These are phyloP conservation scores for Turdus rufiventris DNA, from an alignment of 2,113 vertebrate species.

Conservation along the genomic window DNA sequence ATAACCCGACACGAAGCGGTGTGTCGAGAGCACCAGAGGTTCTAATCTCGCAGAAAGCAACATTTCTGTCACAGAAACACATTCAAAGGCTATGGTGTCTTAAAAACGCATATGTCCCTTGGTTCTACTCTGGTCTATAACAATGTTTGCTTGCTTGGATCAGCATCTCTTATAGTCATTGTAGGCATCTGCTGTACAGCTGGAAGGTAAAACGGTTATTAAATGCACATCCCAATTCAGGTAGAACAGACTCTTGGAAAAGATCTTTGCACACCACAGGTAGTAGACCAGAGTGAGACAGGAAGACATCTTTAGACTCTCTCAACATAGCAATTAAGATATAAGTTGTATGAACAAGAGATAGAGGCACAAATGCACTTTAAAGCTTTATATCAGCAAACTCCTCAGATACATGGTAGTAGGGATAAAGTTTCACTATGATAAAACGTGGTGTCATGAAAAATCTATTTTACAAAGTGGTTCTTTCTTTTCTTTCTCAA, in stretches of 20 bases:
- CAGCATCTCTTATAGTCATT: background rate
- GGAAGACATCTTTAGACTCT: background rate
- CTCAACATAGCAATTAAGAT: background rate
- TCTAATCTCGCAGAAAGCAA: background rate
- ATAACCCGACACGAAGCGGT: too few relatives aligned
- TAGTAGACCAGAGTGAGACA: background rate
- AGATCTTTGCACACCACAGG: background rate
- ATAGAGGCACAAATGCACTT: background rate
- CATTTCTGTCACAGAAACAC: background rate
- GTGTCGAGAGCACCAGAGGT: too few relatives aligned
- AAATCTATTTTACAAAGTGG: background rate
- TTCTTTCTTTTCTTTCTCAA: background rate
- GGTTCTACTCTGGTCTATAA: background rate
- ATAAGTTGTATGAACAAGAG: background rate
- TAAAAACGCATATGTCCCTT: background rate
- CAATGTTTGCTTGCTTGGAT: background rate
- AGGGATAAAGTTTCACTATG: background rate
- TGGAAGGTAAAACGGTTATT: background rate
- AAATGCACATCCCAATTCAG: accelerated
- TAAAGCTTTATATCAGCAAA: background rate
- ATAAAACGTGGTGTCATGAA: background rate
- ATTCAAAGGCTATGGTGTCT: background rate
- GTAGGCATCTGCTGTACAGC: background rate
- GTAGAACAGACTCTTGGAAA: background rate
- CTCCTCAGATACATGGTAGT: background rate